Evolutionary conservation across 2,113 vertebrate genomes (phyloP).

Genomic region (Aspiorhynchus laticeps): DNA sequence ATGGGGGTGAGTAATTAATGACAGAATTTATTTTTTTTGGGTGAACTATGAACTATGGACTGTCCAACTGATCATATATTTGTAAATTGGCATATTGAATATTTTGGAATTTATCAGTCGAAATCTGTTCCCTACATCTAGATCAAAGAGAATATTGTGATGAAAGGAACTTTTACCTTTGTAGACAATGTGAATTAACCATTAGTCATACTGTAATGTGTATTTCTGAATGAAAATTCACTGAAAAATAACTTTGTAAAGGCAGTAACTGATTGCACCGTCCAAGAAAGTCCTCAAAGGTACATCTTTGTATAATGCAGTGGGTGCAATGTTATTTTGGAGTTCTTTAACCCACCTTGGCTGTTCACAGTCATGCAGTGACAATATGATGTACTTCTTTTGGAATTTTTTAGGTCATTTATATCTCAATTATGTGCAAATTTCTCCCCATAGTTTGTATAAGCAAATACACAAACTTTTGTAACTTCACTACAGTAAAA

Average conservation of each 20-base stretch:
- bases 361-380: not conserved
- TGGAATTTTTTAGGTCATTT: not conserved
- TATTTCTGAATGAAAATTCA: not conserved
- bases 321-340: not conserved
- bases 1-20: too few species aligned
- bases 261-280: too few species aligned
- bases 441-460: not conserved
- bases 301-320: not conserved
- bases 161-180: not conserved
- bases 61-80: not conserved
- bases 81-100: not conserved
- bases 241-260: not conserved
- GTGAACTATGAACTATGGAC: not conserved
- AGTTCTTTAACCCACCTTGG: too few species aligned
- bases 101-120: not conserved
- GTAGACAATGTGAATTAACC: not conserved
- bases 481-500: not conserved
- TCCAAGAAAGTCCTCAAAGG: too few species aligned
- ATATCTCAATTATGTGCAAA: not conserved
- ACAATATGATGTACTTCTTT: not conserved
- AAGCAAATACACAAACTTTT: not conserved
- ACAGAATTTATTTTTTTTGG: too few species aligned
- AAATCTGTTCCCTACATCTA: not conserved
- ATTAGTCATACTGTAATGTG: not conserved
- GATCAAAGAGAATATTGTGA: not conserved